Evolutionary conservation across 2,797 vertebrate genomes (phyloP), one percentile per base, ranked within the genome.

Genomic region (Hylomyscus alleni): DNA sequence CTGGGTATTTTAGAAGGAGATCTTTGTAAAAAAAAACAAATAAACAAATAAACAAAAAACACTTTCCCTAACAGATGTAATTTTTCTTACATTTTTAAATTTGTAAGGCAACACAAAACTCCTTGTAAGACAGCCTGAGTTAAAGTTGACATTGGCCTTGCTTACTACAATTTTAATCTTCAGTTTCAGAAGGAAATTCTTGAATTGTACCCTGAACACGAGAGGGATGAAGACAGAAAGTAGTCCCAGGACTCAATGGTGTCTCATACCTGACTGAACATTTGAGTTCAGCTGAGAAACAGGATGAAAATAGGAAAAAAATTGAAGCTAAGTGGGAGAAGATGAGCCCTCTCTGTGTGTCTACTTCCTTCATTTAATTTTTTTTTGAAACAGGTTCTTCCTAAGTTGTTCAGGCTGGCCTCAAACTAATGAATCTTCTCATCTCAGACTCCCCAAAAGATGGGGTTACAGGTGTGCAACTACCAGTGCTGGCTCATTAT

Each of bases 151-250:
- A 88, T 85, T 76, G 44, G 29, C 73, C 40, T 96, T 93, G 31
- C 83, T 97, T 96, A 95, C 44, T 40, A 81, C 91, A 94, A 96
- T 75, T 40, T n/a, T n/a, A 19, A 84, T 90, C 97, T 77, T 73
- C 14, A 54, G 92, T 88, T 94, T 94, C 85, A 90, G 52, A 86
- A 92, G 93, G 31, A 94, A 95, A 96, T 95, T 17, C 12, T 58
- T 1, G 0, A 37, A 95, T 97, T 97, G 24, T 84, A 94, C 82
- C 2, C 0, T 1, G 77, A 92, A 7, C 11, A 4, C 44, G 85
- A 97, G 75, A 52, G 11, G 44, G 0, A 19, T 24, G 83, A 75
- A 83, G 0, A 89, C 75, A 72, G 19, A 93, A 83, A 90, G 78
- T 77, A 78, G 65, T 37, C 6, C 31, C 56, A 88, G 72, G 47